Evolutionary conservation across 2,797 vertebrate genomes (phyloP), one percentile per base, ranked within the genome.

Genomic region (Siniperca scherzeri): DNA sequence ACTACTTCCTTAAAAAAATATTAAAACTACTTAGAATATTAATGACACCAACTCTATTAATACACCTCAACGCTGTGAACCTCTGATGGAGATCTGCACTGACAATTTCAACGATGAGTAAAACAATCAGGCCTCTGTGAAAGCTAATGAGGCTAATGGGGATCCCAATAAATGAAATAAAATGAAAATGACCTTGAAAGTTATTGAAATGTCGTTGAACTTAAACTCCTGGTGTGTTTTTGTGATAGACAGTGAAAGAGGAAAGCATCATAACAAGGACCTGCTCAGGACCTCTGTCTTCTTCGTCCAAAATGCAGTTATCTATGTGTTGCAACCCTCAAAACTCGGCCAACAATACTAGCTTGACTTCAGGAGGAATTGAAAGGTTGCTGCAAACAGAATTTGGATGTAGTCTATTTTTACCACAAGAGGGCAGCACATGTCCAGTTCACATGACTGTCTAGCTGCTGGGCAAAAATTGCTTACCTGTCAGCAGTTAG

Each of bases 341-440:
- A 42, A 69, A 12, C 19, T 53, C 8, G 17, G 61, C 48, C 46
- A 16, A 25, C 57, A 46, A 7, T 3, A 7, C 21, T 5, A 25
- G 38, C 38, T 59, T 21, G n/a, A 70, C 33, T 66, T 33, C 14
- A 59, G 17, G 33, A 50, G 9, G 2, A 61, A 44, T 2, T 1
- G 55, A 42, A 65, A 3, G 2, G 14, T 48, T 67, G 4, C 56
- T 67, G 38, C 19, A 0, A 22, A 62, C 38, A 19, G 36, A 65
- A 71, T 53, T 0, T 53, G 40, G 13, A 27, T 80, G 71, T 42
- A 27, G 4, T 81, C 21, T 64, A 11, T 61, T 7, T 44, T 53
- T n/a, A 62, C 82, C 93, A 93, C 90, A 71, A 89, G 91, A 83
- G 89, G 91, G 92, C 88, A 88, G 84, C 78, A 87, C 62, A 21